phyloP scores from a whole-genome alignment of 2,888 invertebrate species.

The Clostera curtula region DNA sequence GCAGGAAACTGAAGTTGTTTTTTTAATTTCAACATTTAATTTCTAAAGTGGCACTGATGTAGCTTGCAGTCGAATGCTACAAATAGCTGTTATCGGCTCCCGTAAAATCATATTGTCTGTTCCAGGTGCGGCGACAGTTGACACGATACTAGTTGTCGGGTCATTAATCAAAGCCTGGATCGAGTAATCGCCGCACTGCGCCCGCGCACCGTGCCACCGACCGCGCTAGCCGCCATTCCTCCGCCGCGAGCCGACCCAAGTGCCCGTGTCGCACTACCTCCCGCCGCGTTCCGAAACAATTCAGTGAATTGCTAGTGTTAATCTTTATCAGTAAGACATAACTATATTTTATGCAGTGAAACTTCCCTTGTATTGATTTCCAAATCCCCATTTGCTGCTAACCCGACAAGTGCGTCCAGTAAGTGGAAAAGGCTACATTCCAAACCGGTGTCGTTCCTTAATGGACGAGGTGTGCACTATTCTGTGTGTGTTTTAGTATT shows the following conservation, averaged over 20 bases:
- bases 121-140: constrained; percentile 28
- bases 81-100: constrained; percentile 7
- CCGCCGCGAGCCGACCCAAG: constrained; percentile 37
- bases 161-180: constrained; percentile 48
- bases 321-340: constrained; percentile 26
- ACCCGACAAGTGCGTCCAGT: constrained; percentile 58
- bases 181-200: constrained; percentile 31
- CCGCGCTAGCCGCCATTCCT: constrained; percentile 39
- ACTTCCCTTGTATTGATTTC: constrained; percentile 27
- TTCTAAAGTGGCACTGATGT: too few species aligned
- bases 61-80: too few species aligned
- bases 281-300: constrained; percentile 16
- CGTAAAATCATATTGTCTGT: constrained; percentile 12
- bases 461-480: constrained; percentile 65
- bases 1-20: too few species aligned
- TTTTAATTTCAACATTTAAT: too few species aligned
- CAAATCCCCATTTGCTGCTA: constrained; percentile 30
- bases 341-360: constrained; percentile 27
- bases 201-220: constrained; percentile 29
- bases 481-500: constrained; percentile 57
- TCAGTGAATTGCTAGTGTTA: constrained; percentile 32
- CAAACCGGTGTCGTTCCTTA: constrained; percentile 70
- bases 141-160: constrained; percentile 23
- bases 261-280: constrained; percentile 31
- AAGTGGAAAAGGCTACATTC: constrained; percentile 68